Evolutionary conservation across 2,888 invertebrate genomes (phyloP), one percentile per base, ranked within the genome.

Genomic region (Nipponacmea schrenckii): DNA sequence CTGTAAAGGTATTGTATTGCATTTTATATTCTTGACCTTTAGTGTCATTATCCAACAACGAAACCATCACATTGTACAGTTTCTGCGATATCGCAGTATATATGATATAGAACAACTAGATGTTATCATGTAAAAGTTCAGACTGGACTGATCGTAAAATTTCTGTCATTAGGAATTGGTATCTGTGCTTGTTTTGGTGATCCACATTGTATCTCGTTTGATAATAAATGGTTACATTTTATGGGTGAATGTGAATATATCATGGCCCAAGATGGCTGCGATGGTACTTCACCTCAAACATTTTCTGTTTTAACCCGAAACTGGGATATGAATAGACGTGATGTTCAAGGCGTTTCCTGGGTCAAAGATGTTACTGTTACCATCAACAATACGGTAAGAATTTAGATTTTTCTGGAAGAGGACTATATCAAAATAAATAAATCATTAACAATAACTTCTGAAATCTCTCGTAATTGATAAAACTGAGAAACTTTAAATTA

Each of bases 181-280:
- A 68, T 77, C 39, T 87, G 87, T 69, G 62, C 79, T 1, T 86
- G 85, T 74, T 86, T 84, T 73, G 87, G 87, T 4, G 87, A 87
- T 64, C 86, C 87, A 7, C 87, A 87, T 72, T 86, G 86, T 71
- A 27, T 76, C 10, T 79, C 83, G 0, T 84, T 79, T 48, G 87
- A 87, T 73, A 68, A 78, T 0, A 70, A 69, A n/a, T 75, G 77
- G 72, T 64, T 81, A 15, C 79, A 83, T 74, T 85, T 78, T 80
- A 85, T 86, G 74, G 86, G 86, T 3, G 67, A 68, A 3, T 87
- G 87, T 74, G 76, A 78, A 62, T 86, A 86, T 74, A 70, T 77
- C 8, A 79, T 87, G 83, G 75, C 82, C 1, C 72, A 80, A 46
- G 85, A 85, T 67, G 75, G 75, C 17, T 87, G 87, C 74, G 71